These are phyloP conservation scores for Cyprinodon diabolis DNA, from an alignment of 2,797 vertebrate genomes.

Conservation along the genomic window DNA sequence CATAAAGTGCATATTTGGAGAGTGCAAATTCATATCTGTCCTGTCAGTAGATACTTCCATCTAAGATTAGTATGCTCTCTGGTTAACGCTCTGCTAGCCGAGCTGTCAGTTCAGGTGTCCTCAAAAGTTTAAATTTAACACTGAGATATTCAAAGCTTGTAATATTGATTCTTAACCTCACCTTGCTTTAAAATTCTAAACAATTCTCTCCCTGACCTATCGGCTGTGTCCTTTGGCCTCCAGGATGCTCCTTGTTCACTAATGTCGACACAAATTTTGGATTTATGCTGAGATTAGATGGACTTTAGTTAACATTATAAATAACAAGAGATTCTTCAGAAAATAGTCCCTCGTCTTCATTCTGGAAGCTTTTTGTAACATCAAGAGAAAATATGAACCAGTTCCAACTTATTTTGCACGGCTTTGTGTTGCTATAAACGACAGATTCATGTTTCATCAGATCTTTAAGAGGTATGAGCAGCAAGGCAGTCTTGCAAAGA, in stretches of 20 bases:
- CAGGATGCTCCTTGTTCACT: too few relatives aligned
- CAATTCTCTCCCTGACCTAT: neutral
- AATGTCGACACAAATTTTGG: neutral
- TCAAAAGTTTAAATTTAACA: neutral
- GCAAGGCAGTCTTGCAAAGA: constrained; percentile 18
- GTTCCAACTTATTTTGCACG: neutral
- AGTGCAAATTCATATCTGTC: too few relatives aligned
- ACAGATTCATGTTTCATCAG: constrained; percentile 7
- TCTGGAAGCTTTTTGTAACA: too few relatives aligned
- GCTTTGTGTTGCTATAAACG: neutral
- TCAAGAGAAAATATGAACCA: neutral
- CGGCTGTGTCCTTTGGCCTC: neutral
- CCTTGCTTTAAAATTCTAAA: neutral
- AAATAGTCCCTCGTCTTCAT: too few relatives aligned
- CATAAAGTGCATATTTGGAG: neutral
- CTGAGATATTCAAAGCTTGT: neutral
- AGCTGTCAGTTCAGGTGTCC: neutral
- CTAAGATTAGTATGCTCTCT: neutral
- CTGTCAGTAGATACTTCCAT: too few relatives aligned
- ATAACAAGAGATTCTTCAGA: too few relatives aligned
- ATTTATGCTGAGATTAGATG: neutral
- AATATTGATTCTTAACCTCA: neutral
- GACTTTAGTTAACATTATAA: neutral
- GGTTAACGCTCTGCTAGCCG: neutral
- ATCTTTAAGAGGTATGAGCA: constrained; percentile 24